These are phyloP conservation scores for Molanna angustata DNA, from an alignment of 2,888 invertebrate species.

Conservation along the genomic window DNA sequence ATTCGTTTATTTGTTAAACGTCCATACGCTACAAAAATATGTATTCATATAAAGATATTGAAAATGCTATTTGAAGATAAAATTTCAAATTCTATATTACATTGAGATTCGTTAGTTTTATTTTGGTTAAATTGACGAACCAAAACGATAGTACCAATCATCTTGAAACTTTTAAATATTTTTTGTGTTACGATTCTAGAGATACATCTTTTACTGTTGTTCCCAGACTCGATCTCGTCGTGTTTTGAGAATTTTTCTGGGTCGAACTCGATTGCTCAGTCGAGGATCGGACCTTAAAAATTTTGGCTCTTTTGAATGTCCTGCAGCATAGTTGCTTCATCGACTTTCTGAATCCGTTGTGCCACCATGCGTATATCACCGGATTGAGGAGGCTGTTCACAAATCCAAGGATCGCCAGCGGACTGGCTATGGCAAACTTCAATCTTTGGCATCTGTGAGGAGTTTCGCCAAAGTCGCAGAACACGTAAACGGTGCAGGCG, in stretches of 20 bases:
- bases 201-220: too few species aligned
- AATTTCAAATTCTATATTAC: too few species aligned
- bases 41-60: too few species aligned
- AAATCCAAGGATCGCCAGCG: constrained; percentile 59
- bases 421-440: constrained; percentile 54
- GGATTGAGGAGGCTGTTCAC: constrained; percentile 62
- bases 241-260: not conserved
- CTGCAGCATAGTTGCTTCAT: constrained; percentile 43
- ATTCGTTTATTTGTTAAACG: too few species aligned
- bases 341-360: constrained; percentile 60
- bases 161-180: too few species aligned
- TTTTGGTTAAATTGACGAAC: too few species aligned
- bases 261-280: not conserved
- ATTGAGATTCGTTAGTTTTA: too few species aligned
- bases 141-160: too few species aligned
- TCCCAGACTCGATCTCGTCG: too few species aligned
- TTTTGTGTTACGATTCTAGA: too few species aligned
- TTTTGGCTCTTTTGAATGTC: constrained; percentile 3
- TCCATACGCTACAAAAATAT: too few species aligned
- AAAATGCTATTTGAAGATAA: too few species aligned
- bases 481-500: constrained; percentile 54
- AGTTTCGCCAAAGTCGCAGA: constrained; percentile 49
- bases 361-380: constrained; percentile 69
- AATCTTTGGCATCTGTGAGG: constrained; percentile 51
- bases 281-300: not conserved